A percentile compares a stretch with the other conserved stretches of the same genome.
phyloP scores from a whole-genome alignment of 2,888 invertebrate species.

The Embidobia sp. region DNA sequence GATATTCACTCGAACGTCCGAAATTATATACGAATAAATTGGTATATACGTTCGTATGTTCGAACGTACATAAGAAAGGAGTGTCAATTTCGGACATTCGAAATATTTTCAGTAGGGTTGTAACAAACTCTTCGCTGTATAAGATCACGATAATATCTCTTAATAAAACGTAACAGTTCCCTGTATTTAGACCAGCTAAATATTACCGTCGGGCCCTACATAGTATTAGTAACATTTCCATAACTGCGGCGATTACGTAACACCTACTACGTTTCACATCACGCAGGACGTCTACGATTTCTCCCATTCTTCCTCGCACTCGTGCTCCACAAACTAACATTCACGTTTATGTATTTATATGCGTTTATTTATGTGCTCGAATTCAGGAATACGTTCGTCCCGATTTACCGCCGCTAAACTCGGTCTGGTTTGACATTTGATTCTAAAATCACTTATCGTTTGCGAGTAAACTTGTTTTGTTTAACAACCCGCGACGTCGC shows the following conservation, averaged over 20 bases:
- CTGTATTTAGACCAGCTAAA: constrained; percentile 78
- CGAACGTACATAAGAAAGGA: too few species aligned
- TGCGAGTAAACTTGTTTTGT: not conserved
- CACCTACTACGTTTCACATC: constrained; percentile 45
- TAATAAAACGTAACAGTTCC: constrained; percentile 69
- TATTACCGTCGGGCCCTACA: constrained; percentile 72
- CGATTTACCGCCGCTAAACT: constrained; percentile 24
- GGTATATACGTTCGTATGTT: too few species aligned
- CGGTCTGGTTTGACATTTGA: constrained; percentile 51
- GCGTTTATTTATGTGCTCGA: constrained; percentile 2
- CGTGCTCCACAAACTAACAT: constrained; percentile 25
- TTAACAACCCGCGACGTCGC: constrained; percentile 4
- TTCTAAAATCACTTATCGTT: too few species aligned
- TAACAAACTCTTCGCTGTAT: constrained; percentile 44
- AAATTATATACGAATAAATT: too few species aligned
- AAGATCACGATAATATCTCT: constrained; percentile 41
- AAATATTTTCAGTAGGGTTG: too few species aligned
- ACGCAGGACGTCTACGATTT: constrained; percentile 34
- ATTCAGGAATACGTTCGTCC: constrained; percentile 14
- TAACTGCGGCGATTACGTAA: constrained; percentile 50
- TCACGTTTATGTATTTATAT: constrained; percentile 10
- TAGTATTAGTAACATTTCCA: constrained; percentile 67
- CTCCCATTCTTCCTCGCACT: constrained; percentile 27
- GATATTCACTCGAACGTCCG: too few species aligned
- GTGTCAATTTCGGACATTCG: too few species aligned